Conservation (phyloP, 2,888 invertebrate genomes). For the Drosophila quinaria region DNA sequence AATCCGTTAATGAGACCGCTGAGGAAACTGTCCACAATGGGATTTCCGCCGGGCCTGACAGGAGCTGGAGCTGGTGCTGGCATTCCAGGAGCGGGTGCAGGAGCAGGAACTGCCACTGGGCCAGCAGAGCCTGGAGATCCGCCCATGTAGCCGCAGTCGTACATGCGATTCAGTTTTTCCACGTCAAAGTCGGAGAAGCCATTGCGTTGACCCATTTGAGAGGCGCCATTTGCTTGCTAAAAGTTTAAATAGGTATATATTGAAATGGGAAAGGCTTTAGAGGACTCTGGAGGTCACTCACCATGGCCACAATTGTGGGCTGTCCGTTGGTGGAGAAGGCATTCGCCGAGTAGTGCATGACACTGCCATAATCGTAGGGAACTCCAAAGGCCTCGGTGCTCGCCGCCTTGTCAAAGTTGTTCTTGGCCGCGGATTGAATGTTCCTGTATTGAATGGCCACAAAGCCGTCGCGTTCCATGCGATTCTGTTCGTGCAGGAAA, state of each 20-base stretch:
- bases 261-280: too few relatives aligned
- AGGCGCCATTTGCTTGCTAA: constrained; percentile 79
- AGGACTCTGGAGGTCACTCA: constrained; percentile 73
- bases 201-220: constrained; percentile 90
- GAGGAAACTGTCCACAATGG: constrained; percentile 79
- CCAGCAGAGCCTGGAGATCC: constrained; percentile 14
- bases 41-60: constrained; percentile 60
- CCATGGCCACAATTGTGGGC: constrained; percentile 91
- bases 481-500: constrained; percentile 93
- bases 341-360: constrained; percentile 93
- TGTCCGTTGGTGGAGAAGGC: constrained; percentile 91
- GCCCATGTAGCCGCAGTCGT: constrained; percentile 87
- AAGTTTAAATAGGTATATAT: neutral
- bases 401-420: constrained; percentile 90
- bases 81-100: constrained; percentile 23
- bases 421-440: constrained; percentile 88
- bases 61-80: constrained; percentile 29
- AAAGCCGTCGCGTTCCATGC: constrained; percentile 90
- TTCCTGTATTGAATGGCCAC: constrained; percentile 90
- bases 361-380: constrained; percentile 92
- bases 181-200: constrained; percentile 91
- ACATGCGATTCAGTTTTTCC: constrained; percentile 91
- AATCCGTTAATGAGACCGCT: constrained; percentile 82
- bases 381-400: constrained; percentile 89
- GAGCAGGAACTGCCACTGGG: constrained; percentile 13